Evolutionary conservation across 2,113 vertebrate species (phyloP).

Genomic region (Bubo bubo): DNA sequence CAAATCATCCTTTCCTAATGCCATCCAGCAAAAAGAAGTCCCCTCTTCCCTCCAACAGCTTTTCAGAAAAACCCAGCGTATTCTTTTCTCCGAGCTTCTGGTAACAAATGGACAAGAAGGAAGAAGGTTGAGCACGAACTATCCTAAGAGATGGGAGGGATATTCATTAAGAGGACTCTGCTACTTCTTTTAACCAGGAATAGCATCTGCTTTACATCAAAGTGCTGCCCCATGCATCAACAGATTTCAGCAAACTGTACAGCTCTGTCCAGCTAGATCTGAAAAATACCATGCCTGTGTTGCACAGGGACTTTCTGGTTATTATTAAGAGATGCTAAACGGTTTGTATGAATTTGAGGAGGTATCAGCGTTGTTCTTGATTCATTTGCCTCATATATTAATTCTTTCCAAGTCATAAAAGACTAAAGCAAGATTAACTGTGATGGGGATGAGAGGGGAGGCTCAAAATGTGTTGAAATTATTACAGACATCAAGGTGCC

Average conservation of each 20-base stretch:
- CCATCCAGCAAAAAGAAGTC: not conserved
- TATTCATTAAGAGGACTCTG: not conserved
- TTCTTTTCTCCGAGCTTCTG: not conserved
- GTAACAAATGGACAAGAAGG: not conserved
- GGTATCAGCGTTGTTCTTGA: not conserved
- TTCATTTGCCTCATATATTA: not conserved
- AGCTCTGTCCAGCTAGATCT: not conserved
- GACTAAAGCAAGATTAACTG: not conserved
- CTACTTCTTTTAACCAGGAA: not conserved
- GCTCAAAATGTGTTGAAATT: not conserved
- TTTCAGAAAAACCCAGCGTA: accelerated
- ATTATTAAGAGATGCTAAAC: not conserved
- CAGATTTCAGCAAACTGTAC: not conserved
- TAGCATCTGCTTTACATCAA: not conserved
- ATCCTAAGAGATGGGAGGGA: not conserved
- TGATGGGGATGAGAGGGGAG: not conserved
- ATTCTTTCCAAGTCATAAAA: not conserved
- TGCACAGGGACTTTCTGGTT: not conserved
- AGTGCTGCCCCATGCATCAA: not conserved
- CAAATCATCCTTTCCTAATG: not conserved
- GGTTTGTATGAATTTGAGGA: too few relatives aligned
- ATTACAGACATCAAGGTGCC: conserved; percentile 24
- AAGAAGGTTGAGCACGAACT: not conserved
- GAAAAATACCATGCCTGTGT: not conserved
- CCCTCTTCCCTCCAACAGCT: not conserved